phyloP scores from a whole-genome alignment of 2,113 vertebrate species.

The Caretta caretta region DNA sequence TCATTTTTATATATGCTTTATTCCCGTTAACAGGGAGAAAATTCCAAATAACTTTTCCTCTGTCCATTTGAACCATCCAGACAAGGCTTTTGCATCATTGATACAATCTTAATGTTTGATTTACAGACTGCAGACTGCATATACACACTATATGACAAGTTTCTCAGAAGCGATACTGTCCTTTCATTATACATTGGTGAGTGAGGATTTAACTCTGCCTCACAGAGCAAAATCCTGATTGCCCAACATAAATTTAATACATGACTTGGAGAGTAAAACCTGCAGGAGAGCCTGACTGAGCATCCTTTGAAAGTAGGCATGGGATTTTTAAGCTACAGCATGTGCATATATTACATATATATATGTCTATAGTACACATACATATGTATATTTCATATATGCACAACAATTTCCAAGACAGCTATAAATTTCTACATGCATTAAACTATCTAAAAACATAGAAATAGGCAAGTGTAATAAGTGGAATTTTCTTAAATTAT shows the following conservation, averaged over 20 bases:
- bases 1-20: constrained; percentile 44
- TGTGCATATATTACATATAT: constrained; percentile 63
- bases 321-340: constrained; percentile 78
- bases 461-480: constrained; percentile 87
- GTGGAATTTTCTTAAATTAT: constrained; percentile 96
- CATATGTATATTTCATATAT: constrained; percentile 80
- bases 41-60: constrained; percentile 53
- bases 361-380: constrained; percentile 60
- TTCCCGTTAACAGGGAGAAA: constrained; percentile 73
- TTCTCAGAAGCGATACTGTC: constrained; percentile 68
- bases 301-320: constrained; percentile 76
- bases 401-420: constrained; percentile 80
- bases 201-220: constrained; percentile 70
- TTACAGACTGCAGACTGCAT: constrained; percentile 45
- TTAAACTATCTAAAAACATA: constrained; percentile 89
- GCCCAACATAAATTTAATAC: constrained; percentile 76
- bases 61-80: constrained; percentile 85
- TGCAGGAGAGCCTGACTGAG: constrained; percentile 57
- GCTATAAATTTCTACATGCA: constrained; percentile 84
- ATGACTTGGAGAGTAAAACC: constrained; percentile 73
- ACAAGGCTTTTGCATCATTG: constrained; percentile 89
- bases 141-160: constrained; percentile 66
- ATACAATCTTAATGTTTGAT: constrained; percentile 68
- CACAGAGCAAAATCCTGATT: constrained; percentile 75
- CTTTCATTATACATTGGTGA: constrained; percentile 59